Conservation (phyloP, 2,113 vertebrate genomes). For the Spea multiplicata region DNA sequence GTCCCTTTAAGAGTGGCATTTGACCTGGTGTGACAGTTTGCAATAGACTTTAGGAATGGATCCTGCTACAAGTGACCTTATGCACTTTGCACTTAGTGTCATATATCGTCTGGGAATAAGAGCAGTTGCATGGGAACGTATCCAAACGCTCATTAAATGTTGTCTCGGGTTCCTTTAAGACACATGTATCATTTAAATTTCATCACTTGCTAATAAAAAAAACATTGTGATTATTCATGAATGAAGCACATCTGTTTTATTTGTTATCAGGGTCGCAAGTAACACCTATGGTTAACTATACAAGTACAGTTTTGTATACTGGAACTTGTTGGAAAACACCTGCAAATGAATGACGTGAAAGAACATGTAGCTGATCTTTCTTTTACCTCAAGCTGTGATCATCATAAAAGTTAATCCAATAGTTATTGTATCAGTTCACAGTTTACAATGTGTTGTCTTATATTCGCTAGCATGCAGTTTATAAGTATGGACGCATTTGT, state of each 20-base stretch:
- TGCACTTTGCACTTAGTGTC: not conserved
- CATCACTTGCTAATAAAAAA: conserved; percentile 3
- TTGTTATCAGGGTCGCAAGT: conserved; percentile 15
- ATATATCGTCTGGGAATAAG: not conserved
- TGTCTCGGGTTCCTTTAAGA: not conserved
- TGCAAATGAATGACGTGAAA: conserved; percentile 7
- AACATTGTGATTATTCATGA: not conserved
- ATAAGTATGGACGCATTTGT: not conserved
- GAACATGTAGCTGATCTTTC: not conserved
- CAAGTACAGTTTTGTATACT: not conserved
- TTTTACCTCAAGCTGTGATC: conserved; percentile 1
- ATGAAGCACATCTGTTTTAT: conserved; percentile 13
- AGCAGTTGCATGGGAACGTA: not conserved
- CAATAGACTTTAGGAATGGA: not conserved
- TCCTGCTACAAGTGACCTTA: not conserved
- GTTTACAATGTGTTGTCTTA: not conserved
- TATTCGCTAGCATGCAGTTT: not conserved
- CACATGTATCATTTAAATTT: not conserved
- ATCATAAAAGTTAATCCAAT: not conserved
- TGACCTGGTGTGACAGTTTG: not conserved
- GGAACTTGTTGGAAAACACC: conserved; percentile 3
- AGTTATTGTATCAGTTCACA: not conserved
- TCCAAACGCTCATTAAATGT: conserved; percentile 15
- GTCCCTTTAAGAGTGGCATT: too few relatives aligned
- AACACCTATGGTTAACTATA: conserved; percentile 14